A percentile compares a stretch with the other conserved stretches of the same genome.
These are phyloP conservation scores for Cephus pygmeus DNA, from an alignment of 2,888 invertebrate species.

Conservation along the genomic window DNA sequence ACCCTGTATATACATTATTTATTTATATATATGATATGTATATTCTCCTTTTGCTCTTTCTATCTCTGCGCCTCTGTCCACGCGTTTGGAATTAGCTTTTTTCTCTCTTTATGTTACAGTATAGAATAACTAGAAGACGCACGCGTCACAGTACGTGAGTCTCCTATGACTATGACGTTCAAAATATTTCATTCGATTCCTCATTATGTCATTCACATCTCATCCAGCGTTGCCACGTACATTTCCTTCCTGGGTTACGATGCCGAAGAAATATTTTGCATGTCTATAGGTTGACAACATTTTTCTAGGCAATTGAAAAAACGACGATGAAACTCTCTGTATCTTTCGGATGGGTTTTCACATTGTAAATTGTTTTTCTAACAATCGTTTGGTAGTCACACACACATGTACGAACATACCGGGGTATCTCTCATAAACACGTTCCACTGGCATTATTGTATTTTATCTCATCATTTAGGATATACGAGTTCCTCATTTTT, in stretches of 20 bases:
- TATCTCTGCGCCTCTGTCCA: not conserved
- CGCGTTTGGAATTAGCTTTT: not conserved
- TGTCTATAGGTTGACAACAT: not conserved
- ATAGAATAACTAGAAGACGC: not conserved
- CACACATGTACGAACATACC: slow-evolving; percentile 13
- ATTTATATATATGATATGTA: not conserved
- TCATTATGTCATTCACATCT: not conserved
- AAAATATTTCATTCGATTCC: not conserved
- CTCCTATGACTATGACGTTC: not conserved
- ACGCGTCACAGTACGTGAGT: not conserved
- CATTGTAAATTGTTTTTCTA: slow-evolving; percentile 65
- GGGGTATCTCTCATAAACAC: slow-evolving; percentile 14
- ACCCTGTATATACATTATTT: not conserved
- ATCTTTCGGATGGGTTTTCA: slow-evolving; percentile 15
- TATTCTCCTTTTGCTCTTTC: not conserved
- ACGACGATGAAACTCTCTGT: not conserved
- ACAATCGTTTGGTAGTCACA: slow-evolving; percentile 45
- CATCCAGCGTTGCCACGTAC: not conserved
- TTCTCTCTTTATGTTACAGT: not conserved
- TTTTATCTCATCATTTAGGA: not conserved
- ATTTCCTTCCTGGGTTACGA: not conserved
- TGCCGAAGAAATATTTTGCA: not conserved
- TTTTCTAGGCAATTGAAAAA: not conserved
- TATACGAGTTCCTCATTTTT: not conserved
- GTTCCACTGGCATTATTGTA: not conserved